Conservation (phyloP, 2,888 invertebrate species). For the Odontocolon sp. region DNA sequence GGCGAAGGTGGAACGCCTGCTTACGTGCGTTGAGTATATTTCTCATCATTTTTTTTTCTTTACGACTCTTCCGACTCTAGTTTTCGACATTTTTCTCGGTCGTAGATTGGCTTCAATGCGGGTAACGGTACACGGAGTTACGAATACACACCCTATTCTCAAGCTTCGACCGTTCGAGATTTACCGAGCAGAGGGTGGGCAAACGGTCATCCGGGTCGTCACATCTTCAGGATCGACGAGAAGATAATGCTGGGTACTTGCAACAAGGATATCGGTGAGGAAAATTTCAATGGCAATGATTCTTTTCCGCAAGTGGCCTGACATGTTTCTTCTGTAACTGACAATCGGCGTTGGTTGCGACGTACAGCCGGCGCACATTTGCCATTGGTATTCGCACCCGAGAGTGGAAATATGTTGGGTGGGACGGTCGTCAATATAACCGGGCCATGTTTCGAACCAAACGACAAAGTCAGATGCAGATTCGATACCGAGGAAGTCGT, state of each 20-base stretch:
- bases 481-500: slow-evolving; percentile 91
- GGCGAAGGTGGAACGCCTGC: slow-evolving; percentile 95
- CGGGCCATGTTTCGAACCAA: slow-evolving; percentile 94
- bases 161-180: slow-evolving; percentile 91
- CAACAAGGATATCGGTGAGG: slow-evolving; percentile 92
- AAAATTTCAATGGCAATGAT: neutral
- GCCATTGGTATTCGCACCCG: slow-evolving; percentile 94
- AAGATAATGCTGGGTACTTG: slow-evolving; percentile 96
- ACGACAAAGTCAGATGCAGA: slow-evolving; percentile 90
- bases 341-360: slow-evolving; percentile 7
- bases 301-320: neutral
- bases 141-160: slow-evolving; percentile 95
- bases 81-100: too few species aligned
- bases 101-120: slow-evolving; percentile 97
- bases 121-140: slow-evolving; percentile 96
- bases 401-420: slow-evolving; percentile 98
- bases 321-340: neutral
- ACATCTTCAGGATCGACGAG: slow-evolving; percentile 97
- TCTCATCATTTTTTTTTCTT: slow-evolving; percentile 11
- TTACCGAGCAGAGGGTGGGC: slow-evolving; percentile 92
- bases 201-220: slow-evolving; percentile 93
- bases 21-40: slow-evolving; percentile 85
- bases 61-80: slow-evolving; percentile 29
- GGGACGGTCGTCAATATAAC: slow-evolving; percentile 98
- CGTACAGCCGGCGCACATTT: slow-evolving; percentile 89